These are phyloP conservation scores for Pyrrhia umbra DNA, from an alignment of 2,888 invertebrate species.

Conservation along the genomic window DNA sequence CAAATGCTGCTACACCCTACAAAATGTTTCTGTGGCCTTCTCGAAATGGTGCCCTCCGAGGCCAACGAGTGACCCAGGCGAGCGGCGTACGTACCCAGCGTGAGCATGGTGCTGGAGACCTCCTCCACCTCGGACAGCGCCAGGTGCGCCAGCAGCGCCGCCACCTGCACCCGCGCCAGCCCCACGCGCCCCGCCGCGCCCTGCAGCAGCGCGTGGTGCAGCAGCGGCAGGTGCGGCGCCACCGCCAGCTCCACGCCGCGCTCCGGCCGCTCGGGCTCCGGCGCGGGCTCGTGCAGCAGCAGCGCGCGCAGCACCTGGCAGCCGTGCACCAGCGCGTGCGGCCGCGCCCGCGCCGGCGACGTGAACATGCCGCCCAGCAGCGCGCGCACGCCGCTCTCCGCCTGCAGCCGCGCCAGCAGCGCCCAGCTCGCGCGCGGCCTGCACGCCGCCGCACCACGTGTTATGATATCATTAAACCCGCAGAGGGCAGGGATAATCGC, in stretches of 20 bases:
- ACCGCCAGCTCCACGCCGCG: constrained; percentile 80
- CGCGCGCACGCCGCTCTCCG: constrained; percentile 67
- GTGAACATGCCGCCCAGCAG: constrained; percentile 93
- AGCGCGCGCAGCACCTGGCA: constrained; percentile 65
- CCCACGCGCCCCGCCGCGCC: constrained; percentile 86
- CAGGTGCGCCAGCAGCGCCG: constrained; percentile 94
- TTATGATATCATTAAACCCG: no score
- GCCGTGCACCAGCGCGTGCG: constrained; percentile 61
- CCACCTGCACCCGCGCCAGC: constrained; percentile 93
- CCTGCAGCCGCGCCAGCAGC: constrained; percentile 64
- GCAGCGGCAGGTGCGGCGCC: constrained; percentile 85
- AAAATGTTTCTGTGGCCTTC: no score
- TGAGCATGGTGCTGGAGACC: constrained; percentile 92
- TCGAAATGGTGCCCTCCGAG: no score
- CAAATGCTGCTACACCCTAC: no score
- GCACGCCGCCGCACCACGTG: constrained; percentile 10
- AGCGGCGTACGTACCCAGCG: constrained; percentile 90
- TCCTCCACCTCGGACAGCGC: constrained; percentile 93
- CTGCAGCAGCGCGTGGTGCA: constrained; percentile 84
- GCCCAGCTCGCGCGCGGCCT: constrained; percentile 62
- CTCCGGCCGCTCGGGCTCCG: constrained; percentile 47
- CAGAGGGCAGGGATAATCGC: no score
- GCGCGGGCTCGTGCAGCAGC: constrained; percentile 54
- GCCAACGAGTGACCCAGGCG: no score
- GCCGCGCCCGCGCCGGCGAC: constrained; percentile 75